Percentiles rank a stretch among this genome's conserved stretches.
phyloP scores from a whole-genome alignment of 2,888 invertebrate species.

The Dynastes hyllus region DNA sequence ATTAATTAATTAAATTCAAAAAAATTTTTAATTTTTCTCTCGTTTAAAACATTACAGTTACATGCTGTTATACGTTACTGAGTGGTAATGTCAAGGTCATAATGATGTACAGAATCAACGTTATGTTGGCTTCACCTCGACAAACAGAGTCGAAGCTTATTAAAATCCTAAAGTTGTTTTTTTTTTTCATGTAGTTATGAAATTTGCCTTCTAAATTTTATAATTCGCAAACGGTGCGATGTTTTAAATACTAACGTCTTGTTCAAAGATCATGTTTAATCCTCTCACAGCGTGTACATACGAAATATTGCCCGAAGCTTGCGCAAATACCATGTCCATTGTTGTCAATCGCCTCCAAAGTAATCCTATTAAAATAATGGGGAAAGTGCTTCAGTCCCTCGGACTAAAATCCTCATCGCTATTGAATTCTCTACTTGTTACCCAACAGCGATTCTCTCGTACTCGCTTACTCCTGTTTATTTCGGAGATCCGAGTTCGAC shows the following conservation, averaged over 20 bases:
- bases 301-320: constrained; percentile 2
- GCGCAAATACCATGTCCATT: constrained; percentile 50
- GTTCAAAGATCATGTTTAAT: background rate
- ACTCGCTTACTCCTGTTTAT: too few relatives aligned
- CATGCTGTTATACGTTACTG: too few relatives aligned
- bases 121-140: too few relatives aligned
- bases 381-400: constrained; percentile 45
- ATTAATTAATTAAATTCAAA: too few relatives aligned
- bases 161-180: too few relatives aligned
- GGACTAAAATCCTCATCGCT: constrained; percentile 45
- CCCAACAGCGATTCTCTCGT: background rate
- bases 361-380: constrained; percentile 59
- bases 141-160: too few relatives aligned
- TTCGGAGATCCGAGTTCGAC: constrained; percentile 14
- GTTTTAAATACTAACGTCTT: background rate
- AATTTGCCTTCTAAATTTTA: background rate
- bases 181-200: background rate
- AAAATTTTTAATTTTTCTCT: too few relatives aligned
- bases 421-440: constrained; percentile 17
- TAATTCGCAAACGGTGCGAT: background rate
- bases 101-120: too few relatives aligned
- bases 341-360: constrained; percentile 57
- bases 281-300: constrained; percentile 2
- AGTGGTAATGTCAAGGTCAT: too few relatives aligned
- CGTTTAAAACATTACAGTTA: too few relatives aligned